Conservation (phyloP, 2,113 vertebrate genomes). For the Catharus minimus region DNA sequence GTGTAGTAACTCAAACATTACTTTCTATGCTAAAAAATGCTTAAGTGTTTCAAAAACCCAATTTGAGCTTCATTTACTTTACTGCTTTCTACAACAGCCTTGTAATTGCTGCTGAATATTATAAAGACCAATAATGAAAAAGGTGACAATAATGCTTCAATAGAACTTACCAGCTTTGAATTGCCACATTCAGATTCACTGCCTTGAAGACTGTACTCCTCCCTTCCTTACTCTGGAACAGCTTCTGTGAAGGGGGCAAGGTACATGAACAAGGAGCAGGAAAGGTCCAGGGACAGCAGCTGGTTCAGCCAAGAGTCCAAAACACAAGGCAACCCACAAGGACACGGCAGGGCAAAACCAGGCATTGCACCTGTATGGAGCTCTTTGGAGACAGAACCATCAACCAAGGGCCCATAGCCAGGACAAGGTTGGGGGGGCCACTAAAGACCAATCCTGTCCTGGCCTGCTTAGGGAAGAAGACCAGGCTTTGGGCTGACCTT, state of each 20-base stretch:
- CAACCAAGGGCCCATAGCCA: rapidly evolving
- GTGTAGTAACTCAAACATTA: not conserved
- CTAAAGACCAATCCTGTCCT: rapidly evolving
- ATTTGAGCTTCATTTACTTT: not conserved
- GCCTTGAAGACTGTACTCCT: rapidly evolving
- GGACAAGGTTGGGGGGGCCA: rapidly evolving
- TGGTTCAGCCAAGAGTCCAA: not conserved
- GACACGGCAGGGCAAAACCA: rapidly evolving
- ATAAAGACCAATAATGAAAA: not conserved
- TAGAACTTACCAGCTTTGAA: not conserved
- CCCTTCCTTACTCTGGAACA: not conserved
- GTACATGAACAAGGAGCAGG: not conserved
- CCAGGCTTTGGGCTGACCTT: rapidly evolving
- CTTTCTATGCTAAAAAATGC: not conserved
- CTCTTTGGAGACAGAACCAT: rapidly evolving
- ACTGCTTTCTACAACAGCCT: not conserved
- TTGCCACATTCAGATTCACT: not conserved
- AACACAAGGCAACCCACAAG: rapidly evolving
- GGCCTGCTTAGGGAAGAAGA: rapidly evolving
- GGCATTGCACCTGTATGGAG: rapidly evolving
- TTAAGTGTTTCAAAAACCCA: not conserved
- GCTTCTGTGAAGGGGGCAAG: rapidly evolving
- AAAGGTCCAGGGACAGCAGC: not conserved
- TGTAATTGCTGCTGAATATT: not conserved
- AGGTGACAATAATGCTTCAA: not conserved